Conservation (phyloP, 2,888 invertebrate species). For the Pyrgus malvae region DNA sequence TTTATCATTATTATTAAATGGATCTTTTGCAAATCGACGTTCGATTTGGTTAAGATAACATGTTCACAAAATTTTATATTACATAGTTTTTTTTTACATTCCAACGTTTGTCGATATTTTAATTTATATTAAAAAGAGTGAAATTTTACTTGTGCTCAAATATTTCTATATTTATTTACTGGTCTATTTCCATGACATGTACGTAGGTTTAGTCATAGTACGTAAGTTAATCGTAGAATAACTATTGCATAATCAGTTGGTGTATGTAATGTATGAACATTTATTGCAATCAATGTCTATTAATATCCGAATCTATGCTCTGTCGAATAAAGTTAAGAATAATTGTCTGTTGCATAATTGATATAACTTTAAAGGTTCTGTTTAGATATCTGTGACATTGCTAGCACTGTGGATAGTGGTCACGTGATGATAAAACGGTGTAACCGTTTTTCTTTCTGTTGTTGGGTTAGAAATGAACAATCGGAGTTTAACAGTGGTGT, state of each 20-base stretch:
- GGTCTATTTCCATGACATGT: slow-evolving; percentile 46
- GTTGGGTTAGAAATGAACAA: too few species aligned
- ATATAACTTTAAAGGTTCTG: too few species aligned
- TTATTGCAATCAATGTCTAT: slow-evolving; percentile 5
- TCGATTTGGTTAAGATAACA: slow-evolving; percentile 12
- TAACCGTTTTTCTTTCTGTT: too few species aligned
- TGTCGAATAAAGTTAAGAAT: not conserved
- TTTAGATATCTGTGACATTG: too few species aligned
- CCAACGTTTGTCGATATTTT: slow-evolving; percentile 33
- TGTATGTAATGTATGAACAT: slow-evolving; percentile 9
- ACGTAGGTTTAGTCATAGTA: slow-evolving; percentile 37
- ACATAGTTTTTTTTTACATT: slow-evolving; percentile 28
- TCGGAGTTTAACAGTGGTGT: too few species aligned
- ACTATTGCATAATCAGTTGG: slow-evolving; percentile 10
- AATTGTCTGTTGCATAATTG: too few species aligned
- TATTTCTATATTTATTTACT: slow-evolving; percentile 41
- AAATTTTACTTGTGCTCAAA: slow-evolving; percentile 46
- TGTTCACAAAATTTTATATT: slow-evolving; percentile 3
- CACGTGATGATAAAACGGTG: too few species aligned
- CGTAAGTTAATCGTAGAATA: slow-evolving; percentile 36
- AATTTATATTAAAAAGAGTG: slow-evolving; percentile 26
- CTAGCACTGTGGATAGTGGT: too few species aligned
- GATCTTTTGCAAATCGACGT: too few species aligned
- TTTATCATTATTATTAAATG: not conserved
- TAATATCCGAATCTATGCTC: not conserved